Evolutionary conservation across 1,140 invertebrate genomes (phyloP).

Genomic region (Drosophila subobscura): DNA sequence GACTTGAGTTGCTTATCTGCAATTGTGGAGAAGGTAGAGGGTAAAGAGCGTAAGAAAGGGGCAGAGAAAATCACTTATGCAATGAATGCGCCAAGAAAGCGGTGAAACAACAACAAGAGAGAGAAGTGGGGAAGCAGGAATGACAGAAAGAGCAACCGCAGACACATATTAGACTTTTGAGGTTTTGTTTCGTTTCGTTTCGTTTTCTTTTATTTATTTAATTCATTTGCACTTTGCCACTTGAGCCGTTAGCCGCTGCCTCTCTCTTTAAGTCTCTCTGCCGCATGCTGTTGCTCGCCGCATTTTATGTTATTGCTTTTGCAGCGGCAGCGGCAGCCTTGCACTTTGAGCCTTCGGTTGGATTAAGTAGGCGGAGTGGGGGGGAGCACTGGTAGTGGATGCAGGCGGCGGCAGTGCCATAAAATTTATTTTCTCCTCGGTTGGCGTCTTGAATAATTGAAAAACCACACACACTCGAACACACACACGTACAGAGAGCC

Average conservation of each 20-base stretch:
- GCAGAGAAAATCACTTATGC: constrained; percentile 58
- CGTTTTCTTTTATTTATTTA: constrained; percentile 62
- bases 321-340: constrained; percentile 18
- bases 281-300: constrained; percentile 9
- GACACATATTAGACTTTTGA: constrained; percentile 53
- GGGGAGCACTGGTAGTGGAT: not conserved
- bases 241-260: constrained; percentile 20
- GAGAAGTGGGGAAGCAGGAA: constrained; percentile 29
- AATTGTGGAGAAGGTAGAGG: constrained; percentile 27
- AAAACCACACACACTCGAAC: constrained; percentile 31
- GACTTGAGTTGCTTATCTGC: constrained; percentile 47
- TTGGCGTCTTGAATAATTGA: constrained; percentile 63
- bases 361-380: not conserved
- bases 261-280: not conserved
- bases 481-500: constrained; percentile 29
- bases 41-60: constrained; percentile 29
- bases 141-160: constrained; percentile 28
- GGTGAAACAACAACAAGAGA: constrained; percentile 13
- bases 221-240: constrained; percentile 72
- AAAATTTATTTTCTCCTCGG: constrained; percentile 50
- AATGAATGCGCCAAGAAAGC: constrained; percentile 63
- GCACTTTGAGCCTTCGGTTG: constrained; percentile 21
- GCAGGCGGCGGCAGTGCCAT: constrained; percentile 42
- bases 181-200: constrained; percentile 38
- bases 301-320: constrained; percentile 60